phyloP scores from a whole-genome alignment of 1,140 invertebrate species.

The Rhopalosiphum maidis region DNA sequence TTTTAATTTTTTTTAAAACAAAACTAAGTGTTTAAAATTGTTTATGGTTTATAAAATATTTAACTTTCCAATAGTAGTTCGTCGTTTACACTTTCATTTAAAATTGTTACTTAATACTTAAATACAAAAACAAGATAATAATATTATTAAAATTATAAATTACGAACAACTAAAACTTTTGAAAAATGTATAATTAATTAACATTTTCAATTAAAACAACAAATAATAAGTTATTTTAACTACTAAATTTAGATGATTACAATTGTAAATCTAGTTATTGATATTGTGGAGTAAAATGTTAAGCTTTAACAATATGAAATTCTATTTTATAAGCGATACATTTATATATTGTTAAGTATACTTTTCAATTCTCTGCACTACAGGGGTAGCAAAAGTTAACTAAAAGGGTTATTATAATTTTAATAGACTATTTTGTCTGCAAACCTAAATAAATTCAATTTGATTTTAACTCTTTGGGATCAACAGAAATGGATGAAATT shows the following conservation, averaged over 20 bases:
- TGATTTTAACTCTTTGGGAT: neutral
- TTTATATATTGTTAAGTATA: neutral
- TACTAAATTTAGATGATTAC: neutral
- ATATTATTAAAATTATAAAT: neutral
- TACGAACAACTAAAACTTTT: neutral
- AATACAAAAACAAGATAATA: neutral
- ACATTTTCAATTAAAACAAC: neutral
- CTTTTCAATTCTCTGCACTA: neutral
- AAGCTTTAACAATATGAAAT: neutral
- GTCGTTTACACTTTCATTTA: neutral
- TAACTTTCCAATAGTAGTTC: neutral
- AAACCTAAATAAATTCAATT: neutral
- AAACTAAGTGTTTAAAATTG: neutral
- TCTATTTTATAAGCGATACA: neutral
- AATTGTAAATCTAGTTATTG: neutral
- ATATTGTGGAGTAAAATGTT: neutral
- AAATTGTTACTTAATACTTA: neutral
- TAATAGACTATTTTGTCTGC: neutral
- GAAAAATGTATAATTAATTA: neutral
- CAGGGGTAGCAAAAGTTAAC: neutral
- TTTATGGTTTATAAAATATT: neutral
- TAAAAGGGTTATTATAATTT: neutral
- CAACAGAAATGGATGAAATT: neutral
- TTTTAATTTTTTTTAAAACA: slow-evolving; percentile 15
- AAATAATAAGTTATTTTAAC: neutral